A percentile compares a stretch with the other conserved stretches of the same genome.
phyloP scores from a whole-genome alignment of 2,113 vertebrate genomes.

The Ictalurus furcatus region DNA sequence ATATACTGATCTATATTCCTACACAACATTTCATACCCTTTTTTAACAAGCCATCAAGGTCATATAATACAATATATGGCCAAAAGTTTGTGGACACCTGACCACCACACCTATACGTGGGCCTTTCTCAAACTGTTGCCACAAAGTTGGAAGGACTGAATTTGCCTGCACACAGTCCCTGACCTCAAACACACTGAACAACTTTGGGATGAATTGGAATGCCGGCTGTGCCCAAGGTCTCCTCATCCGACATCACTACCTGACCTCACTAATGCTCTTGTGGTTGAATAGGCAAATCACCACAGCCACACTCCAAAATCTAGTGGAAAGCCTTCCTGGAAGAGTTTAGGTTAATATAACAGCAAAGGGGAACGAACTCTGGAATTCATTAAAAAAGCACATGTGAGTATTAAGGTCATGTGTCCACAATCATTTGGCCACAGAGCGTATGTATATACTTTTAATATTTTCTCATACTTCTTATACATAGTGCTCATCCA shows the following conservation, averaged over 20 bases:
- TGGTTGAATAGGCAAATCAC: not conserved
- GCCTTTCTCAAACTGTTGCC: not conserved
- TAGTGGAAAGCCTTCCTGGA: not conserved
- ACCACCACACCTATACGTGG: not conserved
- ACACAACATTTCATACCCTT: not conserved
- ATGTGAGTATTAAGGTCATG: not conserved
- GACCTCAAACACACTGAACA: not conserved
- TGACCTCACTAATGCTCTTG: not conserved
- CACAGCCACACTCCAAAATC: not conserved
- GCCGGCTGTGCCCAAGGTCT: not conserved
- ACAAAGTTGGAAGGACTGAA: not conserved
- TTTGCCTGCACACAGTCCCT: not conserved
- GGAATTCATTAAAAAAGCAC: not conserved
- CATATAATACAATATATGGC: slow-evolving; percentile 1
- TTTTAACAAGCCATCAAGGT: slow-evolving; percentile 14
- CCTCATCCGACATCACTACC: not conserved
- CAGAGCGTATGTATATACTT: not conserved
- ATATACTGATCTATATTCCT: not conserved
- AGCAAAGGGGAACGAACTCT: not conserved
- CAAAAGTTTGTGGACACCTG: not conserved
- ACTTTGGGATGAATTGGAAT: not conserved
- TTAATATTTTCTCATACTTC: not conserved
- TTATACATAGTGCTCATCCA: not conserved
- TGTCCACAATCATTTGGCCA: not conserved
- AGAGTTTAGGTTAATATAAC: not conserved